A percentile compares a stretch with the other conserved stretches of the same genome.
Conservation (phyloP, 2,113 vertebrate genomes). For the Phylloscopus trochilus region DNA sequence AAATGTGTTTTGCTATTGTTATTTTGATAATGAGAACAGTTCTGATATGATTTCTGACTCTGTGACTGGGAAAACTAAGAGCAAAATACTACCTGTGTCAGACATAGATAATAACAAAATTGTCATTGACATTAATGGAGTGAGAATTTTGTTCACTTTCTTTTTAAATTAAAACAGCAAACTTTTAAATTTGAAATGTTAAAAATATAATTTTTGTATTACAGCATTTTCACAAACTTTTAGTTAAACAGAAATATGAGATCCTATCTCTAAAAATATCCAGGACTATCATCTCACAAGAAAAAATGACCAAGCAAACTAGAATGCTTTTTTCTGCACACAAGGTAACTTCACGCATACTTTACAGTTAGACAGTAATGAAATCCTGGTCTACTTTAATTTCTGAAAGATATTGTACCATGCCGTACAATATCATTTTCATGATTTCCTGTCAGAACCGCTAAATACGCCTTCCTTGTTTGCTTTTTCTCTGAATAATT, state of each 20-base stretch:
- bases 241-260: neutral
- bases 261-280: neutral
- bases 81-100: neutral
- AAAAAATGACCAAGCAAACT: neutral
- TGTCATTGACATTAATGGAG: neutral
- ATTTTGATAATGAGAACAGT: neutral
- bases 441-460: neutral
- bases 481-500: neutral
- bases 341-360: neutral
- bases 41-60: neutral
- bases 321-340: neutral
- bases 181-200: neutral
- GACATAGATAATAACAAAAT: neutral
- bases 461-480: neutral
- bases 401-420: neutral
- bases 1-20: neutral
- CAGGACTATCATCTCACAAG: neutral
- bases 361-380: neutral
- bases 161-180: neutral
- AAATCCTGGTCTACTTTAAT: neutral
- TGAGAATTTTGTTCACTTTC: neutral
- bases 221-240: neutral
- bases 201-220: neutral
- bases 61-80: neutral
- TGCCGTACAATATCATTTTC: neutral